phyloP scores from a whole-genome alignment of 2,797 vertebrate genomes.

The Eutrigla gurnardus region DNA sequence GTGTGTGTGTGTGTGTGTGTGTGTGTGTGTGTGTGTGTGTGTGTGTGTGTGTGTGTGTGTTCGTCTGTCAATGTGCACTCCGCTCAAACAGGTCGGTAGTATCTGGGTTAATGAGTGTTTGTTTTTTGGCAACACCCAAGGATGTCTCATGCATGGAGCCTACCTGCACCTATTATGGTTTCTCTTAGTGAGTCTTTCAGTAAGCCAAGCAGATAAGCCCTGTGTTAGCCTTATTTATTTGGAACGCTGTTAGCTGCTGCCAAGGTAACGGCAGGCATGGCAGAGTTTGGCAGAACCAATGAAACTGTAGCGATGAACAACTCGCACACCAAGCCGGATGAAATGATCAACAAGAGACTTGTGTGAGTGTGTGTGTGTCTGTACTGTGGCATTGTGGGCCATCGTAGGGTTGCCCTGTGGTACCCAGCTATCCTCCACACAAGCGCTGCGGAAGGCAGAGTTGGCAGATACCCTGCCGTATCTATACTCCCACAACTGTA shows the following conservation, averaged over 20 bases:
- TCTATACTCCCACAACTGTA: slow-evolving; percentile 46
- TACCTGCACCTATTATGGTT: slow-evolving; percentile 68
- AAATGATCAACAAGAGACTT: slow-evolving; percentile 39
- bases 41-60: no score
- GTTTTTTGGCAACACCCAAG: slow-evolving; percentile 79
- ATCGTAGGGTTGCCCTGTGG: slow-evolving; percentile 24
- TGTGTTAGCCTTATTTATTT: slow-evolving; percentile 71
- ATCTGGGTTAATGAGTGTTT: slow-evolving; percentile 78
- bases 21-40: no score
- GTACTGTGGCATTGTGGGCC: slow-evolving; percentile 26
- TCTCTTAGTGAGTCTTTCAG: slow-evolving; percentile 58
- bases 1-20: no score
- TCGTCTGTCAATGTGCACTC: slow-evolving; percentile 59
- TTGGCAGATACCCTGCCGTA: slow-evolving; percentile 42
- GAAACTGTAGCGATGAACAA: slow-evolving; percentile 55
- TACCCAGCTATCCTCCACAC: slow-evolving; percentile 38
- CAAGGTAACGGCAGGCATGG: slow-evolving; percentile 60
- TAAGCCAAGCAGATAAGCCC: slow-evolving; percentile 69
- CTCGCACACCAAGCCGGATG: slow-evolving; percentile 31
- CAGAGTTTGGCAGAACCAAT: slow-evolving; percentile 57
- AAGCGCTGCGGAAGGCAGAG: slow-evolving; percentile 32
- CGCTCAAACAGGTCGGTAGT: slow-evolving; percentile 63
- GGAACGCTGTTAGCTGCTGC: slow-evolving; percentile 66
- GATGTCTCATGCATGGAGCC: slow-evolving; percentile 66
- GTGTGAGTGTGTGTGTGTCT: background rate